Evolutionary conservation across 1,140 invertebrate genomes (phyloP).

Genomic region (Asbolus verrucosus): DNA sequence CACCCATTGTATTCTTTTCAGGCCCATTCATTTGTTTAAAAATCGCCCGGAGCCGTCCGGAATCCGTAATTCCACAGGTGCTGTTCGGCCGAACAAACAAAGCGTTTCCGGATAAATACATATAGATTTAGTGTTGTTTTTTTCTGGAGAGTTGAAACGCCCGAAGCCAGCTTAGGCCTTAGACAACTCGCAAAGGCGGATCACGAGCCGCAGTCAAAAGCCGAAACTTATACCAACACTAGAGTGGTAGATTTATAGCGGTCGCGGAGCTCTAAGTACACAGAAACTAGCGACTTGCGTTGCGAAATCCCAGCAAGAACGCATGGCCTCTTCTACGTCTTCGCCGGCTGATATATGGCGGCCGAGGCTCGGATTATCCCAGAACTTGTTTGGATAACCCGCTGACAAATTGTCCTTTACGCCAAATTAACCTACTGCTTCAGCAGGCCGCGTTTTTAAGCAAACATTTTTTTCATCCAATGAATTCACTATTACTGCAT

Average conservation of each 20-base stretch:
- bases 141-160: slow-evolving; percentile 11
- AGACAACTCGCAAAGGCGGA: slow-evolving; percentile 28
- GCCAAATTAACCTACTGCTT: slow-evolving; percentile 19
- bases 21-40: slow-evolving; percentile 31
- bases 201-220: slow-evolving; percentile 42
- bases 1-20: too few species aligned
- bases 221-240: slow-evolving; percentile 42
- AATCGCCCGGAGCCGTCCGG: slow-evolving; percentile 20
- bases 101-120: slow-evolving; percentile 17
- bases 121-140: slow-evolving; percentile 33
- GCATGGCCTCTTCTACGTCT: slow-evolving; percentile 10
- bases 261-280: slow-evolving; percentile 40
- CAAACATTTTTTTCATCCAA: slow-evolving; percentile 1
- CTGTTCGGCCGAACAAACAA: slow-evolving; percentile 21
- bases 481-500: too few species aligned
- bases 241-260: slow-evolving; percentile 42
- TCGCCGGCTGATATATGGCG: slow-evolving; percentile 38
- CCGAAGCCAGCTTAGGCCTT: slow-evolving; percentile 25
- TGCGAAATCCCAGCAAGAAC: slow-evolving; percentile 31
- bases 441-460: background rate
- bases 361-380: too few species aligned
- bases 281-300: slow-evolving; percentile 14
- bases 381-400: slow-evolving; percentile 25
- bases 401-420: slow-evolving; percentile 41
- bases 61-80: slow-evolving; percentile 25